Evolutionary conservation across 1,140 invertebrate genomes (phyloP), one percentile per base, ranked within the genome.

Genomic region (Magallana angulata): DNA sequence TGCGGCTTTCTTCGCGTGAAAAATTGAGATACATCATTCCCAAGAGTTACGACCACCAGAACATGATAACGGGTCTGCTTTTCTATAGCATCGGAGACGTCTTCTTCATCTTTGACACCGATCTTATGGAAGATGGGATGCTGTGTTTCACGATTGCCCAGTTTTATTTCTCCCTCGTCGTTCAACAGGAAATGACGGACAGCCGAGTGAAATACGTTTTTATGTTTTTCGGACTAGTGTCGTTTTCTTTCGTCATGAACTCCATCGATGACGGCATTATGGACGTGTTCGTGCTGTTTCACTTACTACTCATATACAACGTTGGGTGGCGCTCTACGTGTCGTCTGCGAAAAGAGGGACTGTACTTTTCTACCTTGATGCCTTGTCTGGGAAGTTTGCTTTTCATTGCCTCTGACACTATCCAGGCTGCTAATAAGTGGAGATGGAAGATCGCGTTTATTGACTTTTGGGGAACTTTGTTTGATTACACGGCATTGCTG

Each of bases 171-270:
- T 84, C 82, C 30, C 68, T 76, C 68, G 82, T 84, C 8, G 57
- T 84, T n/a, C 82, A 59, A 14, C 56, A 62, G 57, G 58, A 36
- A 36, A 48, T 59, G 11, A 48, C 57, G 24, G 14, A 84, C 16
- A 62, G 82, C 30, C 59, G 56, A 24, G 57, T 84, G 57, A 59
- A 62, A 60, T 84, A 84, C 30, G n/a, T 84, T 7, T 84, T 84
- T 84, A 36, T 84, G 30, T 84, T 84, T 62, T 57, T 58, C 60
- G 57, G 82, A 18, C 48, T 84, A 16, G 82, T 84, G 56, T 60
- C 82, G 30, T 84, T 84, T 84, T 84, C 82, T 18, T 84, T 60
- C 58, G 30, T 84, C 24, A 59, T 84, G 59, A 84, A 84, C 24
- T 48, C 18, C 12, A 84, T 84, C 11, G 58, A 84, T 24, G 82